A percentile compares a stretch with the other conserved stretches of the same genome.
These are phyloP conservation scores for Neofelis nebulosa DNA, from an alignment of 2,113 vertebrate genomes.

Conservation along the genomic window DNA sequence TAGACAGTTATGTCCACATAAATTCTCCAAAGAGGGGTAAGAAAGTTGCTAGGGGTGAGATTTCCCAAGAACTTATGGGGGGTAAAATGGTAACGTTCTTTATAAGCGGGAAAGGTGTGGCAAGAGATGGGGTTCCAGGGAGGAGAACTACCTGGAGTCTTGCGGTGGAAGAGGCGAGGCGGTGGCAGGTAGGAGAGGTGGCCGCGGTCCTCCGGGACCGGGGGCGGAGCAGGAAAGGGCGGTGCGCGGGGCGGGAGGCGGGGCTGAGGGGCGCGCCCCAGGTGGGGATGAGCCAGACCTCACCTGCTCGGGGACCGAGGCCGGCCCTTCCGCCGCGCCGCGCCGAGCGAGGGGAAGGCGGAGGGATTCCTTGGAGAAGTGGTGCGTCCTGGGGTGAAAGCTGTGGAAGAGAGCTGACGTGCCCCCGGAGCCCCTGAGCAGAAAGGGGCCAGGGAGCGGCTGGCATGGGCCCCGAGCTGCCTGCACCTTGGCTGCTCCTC, in stretches of 20 bases:
- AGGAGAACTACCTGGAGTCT: neutral
- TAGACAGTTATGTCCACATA: neutral
- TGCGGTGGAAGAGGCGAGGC: no score
- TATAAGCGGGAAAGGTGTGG: fast-evolving
- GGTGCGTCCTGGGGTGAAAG: neutral
- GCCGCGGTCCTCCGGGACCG: neutral
- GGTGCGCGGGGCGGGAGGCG: neutral
- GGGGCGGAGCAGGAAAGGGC: conserved; percentile 57
- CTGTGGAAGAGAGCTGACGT: neutral
- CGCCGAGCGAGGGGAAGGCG: fast-evolving
- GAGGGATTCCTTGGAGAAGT: neutral
- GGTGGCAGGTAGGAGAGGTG: neutral
- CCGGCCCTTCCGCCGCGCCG: fast-evolving
- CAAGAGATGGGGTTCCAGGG: fast-evolving
- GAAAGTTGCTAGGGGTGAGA: neutral
- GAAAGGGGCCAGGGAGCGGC: conserved; percentile 6
- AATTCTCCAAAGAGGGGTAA: neutral
- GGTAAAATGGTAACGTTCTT: neutral
- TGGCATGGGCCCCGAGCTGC: conserved; percentile 72
- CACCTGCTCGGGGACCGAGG: neutral
- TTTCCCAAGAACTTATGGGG: neutral
- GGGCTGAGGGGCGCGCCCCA: neutral
- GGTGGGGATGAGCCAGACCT: neutral
- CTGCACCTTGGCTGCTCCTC: conserved; percentile 69
- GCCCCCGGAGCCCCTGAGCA: neutral